Conservation (phyloP, 2,113 vertebrate species). For the Ahaetulla prasina region DNA sequence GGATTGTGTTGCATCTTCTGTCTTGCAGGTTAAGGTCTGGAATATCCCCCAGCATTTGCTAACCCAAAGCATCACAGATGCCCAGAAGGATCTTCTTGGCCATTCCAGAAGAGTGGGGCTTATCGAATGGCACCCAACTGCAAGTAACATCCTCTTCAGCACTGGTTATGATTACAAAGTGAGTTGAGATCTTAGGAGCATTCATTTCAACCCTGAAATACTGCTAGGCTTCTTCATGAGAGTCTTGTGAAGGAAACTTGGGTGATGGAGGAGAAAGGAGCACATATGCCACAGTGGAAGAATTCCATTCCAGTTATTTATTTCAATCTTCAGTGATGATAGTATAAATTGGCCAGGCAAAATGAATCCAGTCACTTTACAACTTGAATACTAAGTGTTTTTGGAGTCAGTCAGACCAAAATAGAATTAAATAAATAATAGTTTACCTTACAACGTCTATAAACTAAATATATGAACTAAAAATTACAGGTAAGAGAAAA, state of each 20-base stretch:
- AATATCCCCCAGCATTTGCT: conserved; percentile 82
- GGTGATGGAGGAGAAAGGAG: neutral
- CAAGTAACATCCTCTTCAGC: conserved; percentile 86
- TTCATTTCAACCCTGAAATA: neutral
- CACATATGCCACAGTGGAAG: neutral
- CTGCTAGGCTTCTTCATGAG: neutral
- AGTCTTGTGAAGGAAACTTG: neutral
- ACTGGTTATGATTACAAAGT: conserved; percentile 91
- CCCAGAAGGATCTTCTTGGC: conserved; percentile 81
- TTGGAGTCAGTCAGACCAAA: neutral
- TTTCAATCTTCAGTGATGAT: neutral
- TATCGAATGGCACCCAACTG: conserved; percentile 91
- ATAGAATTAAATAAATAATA: neutral
- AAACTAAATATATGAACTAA: neutral
- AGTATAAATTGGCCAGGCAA: neutral
- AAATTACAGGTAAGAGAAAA: neutral
- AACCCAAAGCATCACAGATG: conserved; percentile 74
- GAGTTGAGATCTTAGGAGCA: conserved; percentile 3
- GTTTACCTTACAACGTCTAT: neutral
- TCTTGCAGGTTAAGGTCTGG: conserved; percentile 86
- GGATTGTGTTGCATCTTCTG: conserved; percentile 16
- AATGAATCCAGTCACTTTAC: neutral
- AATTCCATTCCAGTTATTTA: neutral
- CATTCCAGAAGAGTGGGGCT: conserved; percentile 84
- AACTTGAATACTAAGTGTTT: neutral